Evolutionary conservation across 2,888 invertebrate species (phyloP), one percentile per base, ranked within the genome.

Genomic region (Luperina testacea): DNA sequence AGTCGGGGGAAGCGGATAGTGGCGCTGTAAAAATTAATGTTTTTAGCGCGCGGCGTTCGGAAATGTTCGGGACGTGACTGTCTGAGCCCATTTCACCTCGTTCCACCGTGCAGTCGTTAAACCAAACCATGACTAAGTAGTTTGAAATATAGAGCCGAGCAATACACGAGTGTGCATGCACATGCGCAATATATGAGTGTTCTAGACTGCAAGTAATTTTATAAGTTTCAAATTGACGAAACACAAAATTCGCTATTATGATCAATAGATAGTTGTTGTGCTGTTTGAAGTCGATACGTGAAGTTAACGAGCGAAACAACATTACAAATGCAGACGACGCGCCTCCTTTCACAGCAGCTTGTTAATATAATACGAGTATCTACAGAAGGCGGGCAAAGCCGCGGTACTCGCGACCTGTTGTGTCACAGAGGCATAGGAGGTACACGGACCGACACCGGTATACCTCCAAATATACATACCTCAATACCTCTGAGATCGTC

Each of bases 1-100:
- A 82, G 82, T 75, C 71, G 77, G 8, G 13, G 20, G 27, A 51
- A 82, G 67, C 59, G 27, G 42, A 71, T 75, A 82, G 64, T 80
- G 48, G 59, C 53, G 70, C 24, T 80, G 38, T 70, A 48, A 70
- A 70, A 69, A 85, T 65, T 73, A 48, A 85, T 69, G 73, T 61
- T 68, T 84, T 81, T 45, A 72, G 65, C 64, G 57, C 17, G 38
- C 64, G 48, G 13, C 63, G 20, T 42, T 69, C 57, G 51, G 24
- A n/a, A 61, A 48, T 13, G 70, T 67, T 71, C 59, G 63, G 53
- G 53, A 57, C 57, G 53, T 63, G 67, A 67, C n/a, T 71, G 64
- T 67, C 45, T n/a, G 57, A n/a, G 13, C 38, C 68, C 67, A 32
- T 48, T 68, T 42, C 27, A 59, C 48, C 8, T 64, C 57, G 38